These are phyloP conservation scores for Loxodonta africana DNA, from an alignment of 2,113 vertebrate genomes.

Conservation along the genomic window DNA sequence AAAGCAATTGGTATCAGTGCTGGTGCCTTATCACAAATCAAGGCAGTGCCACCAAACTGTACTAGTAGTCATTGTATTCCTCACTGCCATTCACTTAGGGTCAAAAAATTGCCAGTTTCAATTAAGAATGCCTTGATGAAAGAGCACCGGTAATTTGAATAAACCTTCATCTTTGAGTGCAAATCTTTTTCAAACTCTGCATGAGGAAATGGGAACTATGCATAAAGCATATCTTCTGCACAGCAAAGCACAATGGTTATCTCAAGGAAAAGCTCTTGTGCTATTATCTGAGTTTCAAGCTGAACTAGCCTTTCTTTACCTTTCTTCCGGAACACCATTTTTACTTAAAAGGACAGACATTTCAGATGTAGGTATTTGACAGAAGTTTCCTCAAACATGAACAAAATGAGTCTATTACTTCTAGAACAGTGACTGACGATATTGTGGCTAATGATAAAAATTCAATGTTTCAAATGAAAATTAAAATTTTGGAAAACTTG, in stretches of 20 bases:
- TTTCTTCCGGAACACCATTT: neutral
- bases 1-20: neutral
- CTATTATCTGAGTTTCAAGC: neutral
- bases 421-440: neutral
- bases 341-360: neutral
- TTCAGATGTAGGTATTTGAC: neutral
- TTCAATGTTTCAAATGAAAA: constrained; percentile 14
- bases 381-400: constrained; percentile 3
- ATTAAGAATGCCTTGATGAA: neutral
- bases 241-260: neutral
- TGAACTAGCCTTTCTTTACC: neutral
- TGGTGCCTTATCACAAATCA: neutral
- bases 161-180: neutral
- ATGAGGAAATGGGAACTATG: neutral
- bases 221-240: neutral
- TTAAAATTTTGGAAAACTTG: neutral
- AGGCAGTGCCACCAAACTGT: neutral
- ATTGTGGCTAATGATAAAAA: constrained; percentile 30
- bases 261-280: neutral
- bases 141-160: neutral
- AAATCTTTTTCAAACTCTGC: neutral
- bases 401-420: neutral
- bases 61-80: neutral
- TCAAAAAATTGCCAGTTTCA: neutral
- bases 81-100: neutral